These are phyloP conservation scores for Poeciliopsis infans DNA, from an alignment of 2,797 vertebrate species.

Conservation along the genomic window DNA sequence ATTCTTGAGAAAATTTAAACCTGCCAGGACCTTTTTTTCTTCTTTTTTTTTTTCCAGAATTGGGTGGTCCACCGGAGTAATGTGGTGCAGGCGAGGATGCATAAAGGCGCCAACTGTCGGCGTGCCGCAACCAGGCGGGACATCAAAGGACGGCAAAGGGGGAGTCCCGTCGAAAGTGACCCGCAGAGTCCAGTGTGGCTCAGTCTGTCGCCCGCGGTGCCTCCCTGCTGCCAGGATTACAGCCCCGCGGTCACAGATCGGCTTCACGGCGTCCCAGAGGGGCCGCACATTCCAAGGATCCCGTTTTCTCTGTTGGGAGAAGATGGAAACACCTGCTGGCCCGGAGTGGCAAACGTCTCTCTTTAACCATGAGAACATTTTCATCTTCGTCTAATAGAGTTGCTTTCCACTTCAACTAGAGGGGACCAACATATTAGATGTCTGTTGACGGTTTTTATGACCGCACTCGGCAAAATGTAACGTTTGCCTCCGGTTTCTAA, in stretches of 20 bases:
- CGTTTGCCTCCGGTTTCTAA: too few species aligned
- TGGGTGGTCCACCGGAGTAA: constrained; percentile 73
- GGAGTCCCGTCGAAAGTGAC: constrained; percentile 55
- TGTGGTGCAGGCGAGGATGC: constrained; percentile 43
- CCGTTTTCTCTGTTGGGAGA: constrained; percentile 43
- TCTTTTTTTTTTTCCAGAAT: constrained; percentile 68
- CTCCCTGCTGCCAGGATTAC: constrained; percentile 51
- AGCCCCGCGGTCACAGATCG: constrained; percentile 61
- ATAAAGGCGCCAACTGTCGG: constrained; percentile 74
- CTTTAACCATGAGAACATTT: neutral
- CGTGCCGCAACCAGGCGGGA: constrained; percentile 42
- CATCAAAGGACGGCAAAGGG: constrained; percentile 69
- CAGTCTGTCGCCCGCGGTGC: constrained; percentile 57
- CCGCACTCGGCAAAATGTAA: too few species aligned
- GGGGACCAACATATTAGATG: too few species aligned
- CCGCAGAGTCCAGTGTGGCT: constrained; percentile 46
- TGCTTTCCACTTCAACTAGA: too few species aligned
- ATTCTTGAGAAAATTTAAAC: constrained; percentile 76
- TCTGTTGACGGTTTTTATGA: too few species aligned
- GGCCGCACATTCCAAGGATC: constrained; percentile 52
- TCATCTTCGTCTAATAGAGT: neutral
- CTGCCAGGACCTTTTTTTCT: constrained; percentile 51
- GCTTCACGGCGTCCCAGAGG: constrained; percentile 62
- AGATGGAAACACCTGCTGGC: constrained; percentile 53
- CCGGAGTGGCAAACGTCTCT: neutral